phyloP scores from a whole-genome alignment of 2,113 vertebrate species.

The Arothron firmamentum region DNA sequence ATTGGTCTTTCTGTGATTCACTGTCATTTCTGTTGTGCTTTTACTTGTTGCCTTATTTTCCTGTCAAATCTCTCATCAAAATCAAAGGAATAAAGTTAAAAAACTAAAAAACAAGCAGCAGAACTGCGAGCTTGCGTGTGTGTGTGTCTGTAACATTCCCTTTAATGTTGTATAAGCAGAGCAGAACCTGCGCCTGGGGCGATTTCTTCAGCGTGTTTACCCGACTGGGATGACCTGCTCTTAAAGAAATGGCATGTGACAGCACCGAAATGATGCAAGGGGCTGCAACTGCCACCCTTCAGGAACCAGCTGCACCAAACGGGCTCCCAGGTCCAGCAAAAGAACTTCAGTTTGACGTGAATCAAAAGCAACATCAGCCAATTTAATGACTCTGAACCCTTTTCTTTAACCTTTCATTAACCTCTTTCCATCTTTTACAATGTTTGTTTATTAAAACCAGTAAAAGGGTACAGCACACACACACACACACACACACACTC shows the following conservation, averaged over 20 bases:
- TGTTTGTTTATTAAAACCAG: background rate
- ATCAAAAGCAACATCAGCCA: too few species aligned
- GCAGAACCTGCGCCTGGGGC: too few species aligned
- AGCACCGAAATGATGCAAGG: conserved; percentile 46
- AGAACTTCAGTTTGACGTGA: background rate
- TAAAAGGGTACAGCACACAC: background rate
- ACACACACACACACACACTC: background rate
- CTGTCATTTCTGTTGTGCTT: too few species aligned
- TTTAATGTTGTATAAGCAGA: too few species aligned
- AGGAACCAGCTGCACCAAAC: too few species aligned
- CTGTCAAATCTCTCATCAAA: background rate
- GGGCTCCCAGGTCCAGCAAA: background rate
- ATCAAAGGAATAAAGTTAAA: too few species aligned
- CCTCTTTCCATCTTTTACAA: background rate
- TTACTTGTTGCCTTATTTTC: background rate
- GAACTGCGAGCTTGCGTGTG: too few species aligned
- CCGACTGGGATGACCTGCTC: background rate
- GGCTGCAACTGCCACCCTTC: conserved; percentile 22
- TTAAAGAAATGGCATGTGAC: background rate
- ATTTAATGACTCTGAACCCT: background rate
- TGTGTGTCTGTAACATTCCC: too few species aligned
- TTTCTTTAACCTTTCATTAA: too few species aligned
- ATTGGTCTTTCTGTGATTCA: too few species aligned
- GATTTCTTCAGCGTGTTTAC: too few species aligned
- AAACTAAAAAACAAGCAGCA: too few species aligned